Conservation (phyloP, 2,888 invertebrate genomes). For the Podotricha telesiphe region DNA sequence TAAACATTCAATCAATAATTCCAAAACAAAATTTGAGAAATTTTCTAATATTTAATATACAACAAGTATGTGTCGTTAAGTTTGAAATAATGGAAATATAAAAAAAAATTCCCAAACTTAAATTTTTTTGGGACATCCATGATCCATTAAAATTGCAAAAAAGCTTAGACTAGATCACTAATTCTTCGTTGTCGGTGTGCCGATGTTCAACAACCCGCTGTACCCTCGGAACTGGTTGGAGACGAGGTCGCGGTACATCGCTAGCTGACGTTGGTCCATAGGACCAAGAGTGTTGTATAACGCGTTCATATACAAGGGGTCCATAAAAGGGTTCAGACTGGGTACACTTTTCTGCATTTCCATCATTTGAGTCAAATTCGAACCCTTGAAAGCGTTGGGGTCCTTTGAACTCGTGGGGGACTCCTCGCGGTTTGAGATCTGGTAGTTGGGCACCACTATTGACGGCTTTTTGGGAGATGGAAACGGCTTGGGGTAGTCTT, state of each 20-base stretch:
- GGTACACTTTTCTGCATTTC: constrained; percentile 57
- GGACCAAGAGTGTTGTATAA: constrained; percentile 69
- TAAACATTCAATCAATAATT: too few relatives aligned
- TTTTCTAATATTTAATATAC: too few relatives aligned
- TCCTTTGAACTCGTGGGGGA: constrained; percentile 59
- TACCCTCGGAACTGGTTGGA: constrained; percentile 68
- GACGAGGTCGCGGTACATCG: constrained; percentile 74
- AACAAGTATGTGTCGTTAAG: too few relatives aligned
- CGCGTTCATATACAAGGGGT: constrained; percentile 71
- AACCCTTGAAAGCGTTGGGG: constrained; percentile 49
- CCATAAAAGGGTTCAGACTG: constrained; percentile 60
- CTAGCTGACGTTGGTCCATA: constrained; percentile 73
- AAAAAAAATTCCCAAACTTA: neutral
- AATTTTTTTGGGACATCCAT: neutral
- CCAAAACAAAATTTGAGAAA: too few relatives aligned
- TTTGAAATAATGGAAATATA: neutral
- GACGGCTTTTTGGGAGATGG: constrained; percentile 57
- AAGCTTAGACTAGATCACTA: constrained; percentile 48
- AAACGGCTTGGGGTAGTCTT: constrained; percentile 57
- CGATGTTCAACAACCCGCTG: constrained; percentile 63
- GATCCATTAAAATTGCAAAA: constrained; percentile 29
- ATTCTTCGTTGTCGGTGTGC: constrained; percentile 77
- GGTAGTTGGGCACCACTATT: constrained; percentile 70
- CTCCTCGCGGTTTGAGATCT: constrained; percentile 60
- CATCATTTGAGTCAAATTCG: constrained; percentile 52